Base-by-base conservation (phyloP, 2,888 invertebrate genomes). In the Agrochola macilenta region DNA sequence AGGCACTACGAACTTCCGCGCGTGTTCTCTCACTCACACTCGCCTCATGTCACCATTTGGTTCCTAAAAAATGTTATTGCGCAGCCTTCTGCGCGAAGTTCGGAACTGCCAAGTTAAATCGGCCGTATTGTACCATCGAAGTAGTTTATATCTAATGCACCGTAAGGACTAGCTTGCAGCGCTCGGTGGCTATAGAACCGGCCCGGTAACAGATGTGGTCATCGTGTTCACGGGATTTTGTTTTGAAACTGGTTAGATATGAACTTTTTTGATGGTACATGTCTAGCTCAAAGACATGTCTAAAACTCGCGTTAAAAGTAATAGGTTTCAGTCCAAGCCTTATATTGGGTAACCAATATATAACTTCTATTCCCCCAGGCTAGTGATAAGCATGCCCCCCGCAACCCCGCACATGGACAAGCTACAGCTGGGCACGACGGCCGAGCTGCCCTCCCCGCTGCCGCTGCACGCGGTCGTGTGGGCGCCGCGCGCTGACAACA, bases 381-480 rank as follows among this genome's bases (percentile, higher is more conserved):
- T 99, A 73, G 97, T 99, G 74, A 97, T 99, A 74, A 98, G 98
- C 88, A 96, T 99, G 93, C 99, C 99, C 0, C 99, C 99, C 0
- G 99, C 99, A 0, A 98, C 98, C 0, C 97, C 98, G 0, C 99
- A 98, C 92, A 98, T 99, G 96, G 98, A 98, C 92, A 97, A 98
- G 77, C 94, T 99, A 63, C 98, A 98, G 77, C 97, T 98, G 39
- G 97, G 98, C 30, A 97, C 97, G 8, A 96, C 97, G 75, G 97
- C 97, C 35, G 97, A 97, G 4, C 97, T 98, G 49, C 97, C 98
- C 14, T 97, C 97, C 0, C 97, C 98, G 4, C 95, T 98, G 88
- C 96, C 98, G 26, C 96, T 99, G 61, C 98, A 99, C 95, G 98
- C 99, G 0, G 95, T 99, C 12, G 97, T 99, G 17, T 99, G 99